A percentile compares a stretch with the other conserved stretches of the same genome.
These are phyloP conservation scores for Neostethus bicornis DNA, from an alignment of 2,797 vertebrate species.

Conservation along the genomic window DNA sequence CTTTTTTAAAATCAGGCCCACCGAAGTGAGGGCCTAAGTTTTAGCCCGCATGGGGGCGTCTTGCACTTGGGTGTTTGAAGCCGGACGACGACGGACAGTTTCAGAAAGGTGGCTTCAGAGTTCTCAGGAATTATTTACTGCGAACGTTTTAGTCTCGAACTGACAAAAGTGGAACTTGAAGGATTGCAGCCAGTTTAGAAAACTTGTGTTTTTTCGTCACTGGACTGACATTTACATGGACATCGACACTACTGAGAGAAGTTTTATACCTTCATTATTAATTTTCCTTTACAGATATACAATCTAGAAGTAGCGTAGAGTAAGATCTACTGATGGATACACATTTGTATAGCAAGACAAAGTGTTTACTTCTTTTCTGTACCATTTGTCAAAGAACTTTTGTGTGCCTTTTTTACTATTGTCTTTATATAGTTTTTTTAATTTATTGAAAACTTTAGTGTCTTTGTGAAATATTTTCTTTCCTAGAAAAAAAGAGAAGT, in stretches of 20 bases:
- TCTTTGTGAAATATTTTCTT: constrained; percentile 79
- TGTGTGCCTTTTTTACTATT: constrained; percentile 99
- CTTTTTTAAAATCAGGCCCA: constrained; percentile 82
- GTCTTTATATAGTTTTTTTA: constrained; percentile 91
- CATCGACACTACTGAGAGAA: constrained; percentile 89
- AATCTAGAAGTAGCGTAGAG: constrained; percentile 82
- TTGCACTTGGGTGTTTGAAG: constrained; percentile 90
- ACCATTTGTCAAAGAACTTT: constrained; percentile 94
- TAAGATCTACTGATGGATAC: constrained; percentile 85
- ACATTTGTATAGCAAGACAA: constrained; percentile 86
- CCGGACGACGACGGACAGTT: constrained; percentile 76
- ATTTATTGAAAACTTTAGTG: constrained; percentile 87
- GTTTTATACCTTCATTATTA: constrained; percentile 85
- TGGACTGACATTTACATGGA: constrained; percentile 79
- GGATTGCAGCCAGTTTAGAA: constrained; percentile 78
- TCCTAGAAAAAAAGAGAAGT: constrained; percentile 71
- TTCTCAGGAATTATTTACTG: constrained; percentile 92
- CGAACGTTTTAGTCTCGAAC: constrained; percentile 82
- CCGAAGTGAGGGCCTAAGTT: constrained; percentile 74
- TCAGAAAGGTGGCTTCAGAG: constrained; percentile 77
- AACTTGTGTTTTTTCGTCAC: constrained; percentile 59
- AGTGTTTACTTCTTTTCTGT: constrained; percentile 90
- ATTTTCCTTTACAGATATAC: constrained; percentile 73
- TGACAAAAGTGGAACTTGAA: constrained; percentile 76
- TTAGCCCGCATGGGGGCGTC: constrained; percentile 74